A percentile compares a stretch with the other conserved stretches of the same genome.
Conservation (phyloP, 2,113 vertebrate genomes). For the Microcebus jonahi region DNA sequence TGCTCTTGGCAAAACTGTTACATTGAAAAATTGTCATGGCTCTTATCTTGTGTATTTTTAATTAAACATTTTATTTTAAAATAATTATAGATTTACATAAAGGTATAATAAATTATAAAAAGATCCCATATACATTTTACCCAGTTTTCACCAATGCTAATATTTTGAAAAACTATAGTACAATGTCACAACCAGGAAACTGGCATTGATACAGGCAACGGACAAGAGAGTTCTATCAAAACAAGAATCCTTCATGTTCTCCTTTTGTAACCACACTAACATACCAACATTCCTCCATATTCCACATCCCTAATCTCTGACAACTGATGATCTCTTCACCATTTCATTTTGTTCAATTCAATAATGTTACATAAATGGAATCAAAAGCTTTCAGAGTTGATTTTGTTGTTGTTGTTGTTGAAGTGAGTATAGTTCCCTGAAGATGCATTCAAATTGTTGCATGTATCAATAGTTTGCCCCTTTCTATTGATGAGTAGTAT, state of each 20-base stretch:
- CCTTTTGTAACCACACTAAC: not conserved
- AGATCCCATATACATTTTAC: not conserved
- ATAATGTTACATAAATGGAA: not conserved
- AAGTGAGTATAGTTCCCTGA: not conserved
- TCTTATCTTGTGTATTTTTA: not conserved
- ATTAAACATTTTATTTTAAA: not conserved
- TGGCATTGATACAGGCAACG: not conserved
- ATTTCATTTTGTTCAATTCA: not conserved
- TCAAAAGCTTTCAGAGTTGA: not conserved
- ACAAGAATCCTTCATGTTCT: not conserved
- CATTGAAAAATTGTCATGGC: not conserved
- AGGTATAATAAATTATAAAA: not conserved
- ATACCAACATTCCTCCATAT: not conserved
- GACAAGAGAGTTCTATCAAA: not conserved
- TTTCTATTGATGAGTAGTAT: not conserved
- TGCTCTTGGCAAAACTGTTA: not conserved
- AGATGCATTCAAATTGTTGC: not conserved
- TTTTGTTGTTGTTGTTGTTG: too few species aligned
- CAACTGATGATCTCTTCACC: not conserved
- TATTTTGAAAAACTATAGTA: not conserved
- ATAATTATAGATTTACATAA: not conserved
- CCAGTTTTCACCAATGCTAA: not conserved
- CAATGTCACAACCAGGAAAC: not conserved
- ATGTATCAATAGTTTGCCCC: not conserved
- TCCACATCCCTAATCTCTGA: not conserved